Conservation (phyloP, 2,888 invertebrate genomes). For the Eupithecia centaureata region DNA sequence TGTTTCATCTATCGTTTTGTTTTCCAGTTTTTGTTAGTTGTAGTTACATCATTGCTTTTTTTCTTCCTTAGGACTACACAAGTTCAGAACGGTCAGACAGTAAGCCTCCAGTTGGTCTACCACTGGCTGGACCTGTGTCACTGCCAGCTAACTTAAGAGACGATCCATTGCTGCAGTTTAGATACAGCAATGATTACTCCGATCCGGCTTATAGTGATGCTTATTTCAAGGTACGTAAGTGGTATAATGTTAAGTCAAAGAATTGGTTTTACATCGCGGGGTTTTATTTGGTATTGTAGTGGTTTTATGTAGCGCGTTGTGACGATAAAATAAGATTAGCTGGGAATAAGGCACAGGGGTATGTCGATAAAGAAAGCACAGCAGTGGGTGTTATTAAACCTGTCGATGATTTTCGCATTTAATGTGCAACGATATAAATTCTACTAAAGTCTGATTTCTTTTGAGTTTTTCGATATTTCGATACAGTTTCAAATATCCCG, state of each 20-base stretch:
- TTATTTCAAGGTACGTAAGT: conserved; percentile 77
- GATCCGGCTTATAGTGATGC: conserved; percentile 87
- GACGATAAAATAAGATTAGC: not conserved
- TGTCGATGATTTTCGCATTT: too few species aligned
- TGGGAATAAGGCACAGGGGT: too few species aligned
- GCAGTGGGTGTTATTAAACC: too few species aligned
- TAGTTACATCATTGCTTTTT: not conserved
- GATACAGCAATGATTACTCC: conserved; percentile 90
- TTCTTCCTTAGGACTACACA: conserved; percentile 71
- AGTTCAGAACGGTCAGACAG: conserved; percentile 81
- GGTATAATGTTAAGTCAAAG: not conserved
- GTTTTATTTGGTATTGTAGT: too few species aligned
- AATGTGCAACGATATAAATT: too few species aligned
- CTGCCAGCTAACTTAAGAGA: conserved; percentile 86
- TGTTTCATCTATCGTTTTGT: not conserved
- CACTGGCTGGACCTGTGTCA: conserved; percentile 91
- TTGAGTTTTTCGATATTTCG: too few species aligned
- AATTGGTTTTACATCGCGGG: not conserved
- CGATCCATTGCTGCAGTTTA: conserved; percentile 72
- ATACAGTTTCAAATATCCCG: too few species aligned
- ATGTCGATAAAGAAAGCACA: too few species aligned
- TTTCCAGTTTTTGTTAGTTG: not conserved
- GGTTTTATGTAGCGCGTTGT: too few species aligned
- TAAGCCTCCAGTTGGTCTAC: conserved; percentile 82
- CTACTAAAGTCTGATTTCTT: too few species aligned